phyloP scores from a whole-genome alignment of 2,797 vertebrate species.

The Gymnoscopelus braueri region DNA sequence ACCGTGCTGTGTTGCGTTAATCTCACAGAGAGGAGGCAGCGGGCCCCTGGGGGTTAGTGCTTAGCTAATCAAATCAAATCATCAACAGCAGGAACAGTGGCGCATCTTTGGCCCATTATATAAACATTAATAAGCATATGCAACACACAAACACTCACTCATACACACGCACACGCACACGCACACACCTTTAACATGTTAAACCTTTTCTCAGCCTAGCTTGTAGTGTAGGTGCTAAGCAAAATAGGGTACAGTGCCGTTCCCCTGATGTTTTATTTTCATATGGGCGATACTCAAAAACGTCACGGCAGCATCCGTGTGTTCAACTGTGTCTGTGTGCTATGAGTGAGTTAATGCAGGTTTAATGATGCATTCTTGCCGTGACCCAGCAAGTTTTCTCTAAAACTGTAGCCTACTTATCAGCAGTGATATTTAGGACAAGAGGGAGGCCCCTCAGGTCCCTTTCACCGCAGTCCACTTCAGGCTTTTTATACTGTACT shows the following conservation, averaged over 20 bases:
- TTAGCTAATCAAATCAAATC: conserved; percentile 80
- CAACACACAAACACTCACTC: conserved; percentile 31
- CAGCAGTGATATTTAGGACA: conserved; percentile 5
- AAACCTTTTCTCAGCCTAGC: conserved; percentile 59
- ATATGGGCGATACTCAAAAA: conserved; percentile 42
- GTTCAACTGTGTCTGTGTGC: conserved; percentile 33
- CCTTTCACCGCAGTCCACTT: neutral
- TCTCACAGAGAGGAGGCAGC: conserved; percentile 66
- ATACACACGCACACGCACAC: conserved; percentile 25
- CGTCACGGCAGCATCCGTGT: conserved; percentile 15
- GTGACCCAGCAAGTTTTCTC: conserved; percentile 12
- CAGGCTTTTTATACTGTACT: too few relatives aligned
- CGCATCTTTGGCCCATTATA: conserved; percentile 69
- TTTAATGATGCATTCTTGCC: conserved; percentile 28
- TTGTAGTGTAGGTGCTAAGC: conserved; percentile 46
- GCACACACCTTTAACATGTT: conserved; percentile 52
- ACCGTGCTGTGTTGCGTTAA: conserved; percentile 71
- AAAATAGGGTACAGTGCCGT: conserved; percentile 43
- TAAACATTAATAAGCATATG: conserved; percentile 65
- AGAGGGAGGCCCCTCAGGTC: neutral
- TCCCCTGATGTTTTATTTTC: conserved; percentile 50
- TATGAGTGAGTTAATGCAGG: conserved; percentile 21
- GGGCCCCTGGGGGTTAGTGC: conserved; percentile 70
- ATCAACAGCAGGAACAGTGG: conserved; percentile 52
- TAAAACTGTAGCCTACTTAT: neutral